Percentiles rank a stretch among this genome's conserved stretches.
Evolutionary conservation across 2,113 vertebrate genomes (phyloP).

Genomic region (Mellivora capensis): DNA sequence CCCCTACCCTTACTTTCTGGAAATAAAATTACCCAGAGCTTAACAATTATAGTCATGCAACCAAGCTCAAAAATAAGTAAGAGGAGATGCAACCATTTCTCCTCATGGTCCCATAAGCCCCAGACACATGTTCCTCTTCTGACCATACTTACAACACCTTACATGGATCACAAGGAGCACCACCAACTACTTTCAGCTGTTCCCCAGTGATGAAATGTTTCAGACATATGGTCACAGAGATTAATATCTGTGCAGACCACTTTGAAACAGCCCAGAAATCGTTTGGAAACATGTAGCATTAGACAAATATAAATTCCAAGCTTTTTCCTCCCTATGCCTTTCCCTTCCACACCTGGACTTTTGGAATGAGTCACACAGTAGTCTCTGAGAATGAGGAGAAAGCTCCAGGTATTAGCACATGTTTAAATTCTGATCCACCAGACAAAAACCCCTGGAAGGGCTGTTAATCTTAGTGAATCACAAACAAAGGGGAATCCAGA

Average conservation of each 20-base stretch:
- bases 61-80: neutral
- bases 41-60: neutral
- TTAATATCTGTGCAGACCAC: constrained; percentile 14
- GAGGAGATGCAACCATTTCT: constrained; percentile 4
- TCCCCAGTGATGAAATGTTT: constrained; percentile 71
- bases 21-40: constrained; percentile 8
- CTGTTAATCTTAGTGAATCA: neutral
- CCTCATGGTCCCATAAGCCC: neutral
- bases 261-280: constrained; percentile 62
- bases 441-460: neutral
- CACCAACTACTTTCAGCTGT: constrained; percentile 78
- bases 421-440: constrained; percentile 7
- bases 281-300: constrained; percentile 43
- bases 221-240: constrained; percentile 67
- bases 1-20: rapidly evolving
- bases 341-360: constrained; percentile 59
- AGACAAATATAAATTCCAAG: constrained; percentile 51
- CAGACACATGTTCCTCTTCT: constrained; percentile 55
- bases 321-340: neutral
- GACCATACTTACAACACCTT: neutral
- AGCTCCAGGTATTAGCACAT: constrained; percentile 27
- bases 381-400: neutral
- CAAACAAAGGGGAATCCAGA: neutral
- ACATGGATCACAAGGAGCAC: neutral
- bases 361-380: constrained; percentile 28